These are phyloP conservation scores for Hypsopygia costalis DNA, from an alignment of 2,888 invertebrate species.

Conservation along the genomic window DNA sequence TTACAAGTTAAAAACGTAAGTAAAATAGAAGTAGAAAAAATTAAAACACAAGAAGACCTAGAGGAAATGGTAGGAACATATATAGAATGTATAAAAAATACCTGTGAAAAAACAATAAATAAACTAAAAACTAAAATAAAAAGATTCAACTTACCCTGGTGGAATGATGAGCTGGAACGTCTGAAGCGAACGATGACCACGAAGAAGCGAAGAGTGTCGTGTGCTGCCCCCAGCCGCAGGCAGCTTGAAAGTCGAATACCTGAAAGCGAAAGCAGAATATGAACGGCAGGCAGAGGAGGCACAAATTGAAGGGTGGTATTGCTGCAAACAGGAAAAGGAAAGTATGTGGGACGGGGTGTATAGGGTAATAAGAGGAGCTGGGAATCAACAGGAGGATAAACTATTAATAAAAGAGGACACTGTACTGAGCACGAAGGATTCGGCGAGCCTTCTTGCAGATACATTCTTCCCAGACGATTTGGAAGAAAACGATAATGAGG, in stretches of 20 bases:
- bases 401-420: neutral
- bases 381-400: neutral
- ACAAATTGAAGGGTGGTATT: conserved; percentile 18
- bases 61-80: no score
- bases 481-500: neutral
- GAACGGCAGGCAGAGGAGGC: conserved; percentile 11
- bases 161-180: no score
- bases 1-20: no score
- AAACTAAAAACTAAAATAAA: no score
- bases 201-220: conserved; percentile 11
- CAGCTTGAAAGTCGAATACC: conserved; percentile 14
- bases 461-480: conserved; percentile 11
- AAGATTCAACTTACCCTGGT: no score
- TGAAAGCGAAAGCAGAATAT: conserved; percentile 16
- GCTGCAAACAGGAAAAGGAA: conserved; percentile 18
- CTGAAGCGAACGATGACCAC: conserved; percentile 4
- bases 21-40: no score
- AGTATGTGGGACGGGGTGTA: conserved; percentile 12
- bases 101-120: no score
- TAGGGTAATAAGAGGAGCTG: conserved; percentile 5
- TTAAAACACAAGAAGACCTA: no score
- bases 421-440: neutral
- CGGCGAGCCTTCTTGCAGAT: conserved; percentile 4
- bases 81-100: no score
- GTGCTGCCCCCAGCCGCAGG: conserved; percentile 15